A percentile compares a stretch with the other conserved stretches of the same genome.
phyloP scores from a whole-genome alignment of 1,140 invertebrate species.

The Dufourea novaeangliae region DNA sequence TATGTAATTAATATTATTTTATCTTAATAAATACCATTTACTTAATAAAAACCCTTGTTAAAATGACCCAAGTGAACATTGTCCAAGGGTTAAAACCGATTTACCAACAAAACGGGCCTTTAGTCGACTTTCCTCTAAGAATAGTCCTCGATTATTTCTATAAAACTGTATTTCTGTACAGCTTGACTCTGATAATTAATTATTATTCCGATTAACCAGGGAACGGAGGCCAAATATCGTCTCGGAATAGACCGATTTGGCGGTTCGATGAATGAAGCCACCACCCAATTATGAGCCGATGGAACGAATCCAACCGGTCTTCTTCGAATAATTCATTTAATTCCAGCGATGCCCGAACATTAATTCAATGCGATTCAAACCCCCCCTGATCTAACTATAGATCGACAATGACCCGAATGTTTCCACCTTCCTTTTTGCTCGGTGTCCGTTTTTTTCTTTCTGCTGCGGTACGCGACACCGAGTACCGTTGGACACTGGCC shows the following conservation, averaged over 20 bases:
- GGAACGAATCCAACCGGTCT: slow-evolving; percentile 22
- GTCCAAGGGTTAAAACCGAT: too few species aligned
- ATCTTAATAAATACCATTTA: too few species aligned
- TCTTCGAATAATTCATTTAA: slow-evolving; percentile 13
- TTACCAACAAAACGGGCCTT: too few species aligned
- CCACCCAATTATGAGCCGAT: neutral
- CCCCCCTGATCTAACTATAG: slow-evolving; percentile 71
- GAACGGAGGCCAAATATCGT: too few species aligned
- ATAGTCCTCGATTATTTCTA: too few species aligned
- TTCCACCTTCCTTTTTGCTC: slow-evolving; percentile 11
- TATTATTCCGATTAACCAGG: too few species aligned
- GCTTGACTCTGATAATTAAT: too few species aligned
- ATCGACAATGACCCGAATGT: slow-evolving; percentile 79
- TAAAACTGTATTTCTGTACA: too few species aligned
- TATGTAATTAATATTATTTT: too few species aligned
- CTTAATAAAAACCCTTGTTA: too few species aligned
- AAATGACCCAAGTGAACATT: too few species aligned
- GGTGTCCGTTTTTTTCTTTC: slow-evolving; percentile 14
- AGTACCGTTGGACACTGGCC: slow-evolving; percentile 29
- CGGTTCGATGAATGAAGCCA: neutral
- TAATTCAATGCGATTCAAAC: neutral
- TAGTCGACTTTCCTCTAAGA: too few species aligned
- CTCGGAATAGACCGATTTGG: neutral
- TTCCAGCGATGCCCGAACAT: neutral
- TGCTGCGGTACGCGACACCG: slow-evolving; percentile 19